These are phyloP conservation scores for Aleiodes leptofemur DNA, from an alignment of 2,888 invertebrate genomes.

Conservation along the genomic window DNA sequence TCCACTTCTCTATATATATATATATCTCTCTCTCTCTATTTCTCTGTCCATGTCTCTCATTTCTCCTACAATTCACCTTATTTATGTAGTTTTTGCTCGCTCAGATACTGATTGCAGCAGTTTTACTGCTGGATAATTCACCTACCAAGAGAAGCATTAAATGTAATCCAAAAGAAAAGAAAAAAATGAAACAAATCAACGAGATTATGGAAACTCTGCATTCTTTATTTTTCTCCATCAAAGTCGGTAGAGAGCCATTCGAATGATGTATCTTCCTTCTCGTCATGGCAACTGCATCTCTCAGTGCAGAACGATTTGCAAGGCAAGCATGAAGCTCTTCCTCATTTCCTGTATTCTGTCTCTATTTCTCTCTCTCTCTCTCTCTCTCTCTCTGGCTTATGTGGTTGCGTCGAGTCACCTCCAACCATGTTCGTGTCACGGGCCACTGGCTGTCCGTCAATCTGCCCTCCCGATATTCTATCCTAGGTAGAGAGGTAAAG, in stretches of 20 bases:
- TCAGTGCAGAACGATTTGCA: slow-evolving; percentile 44
- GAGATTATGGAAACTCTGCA: no score
- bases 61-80: background rate
- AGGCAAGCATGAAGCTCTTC: slow-evolving; percentile 47
- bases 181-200: background rate
- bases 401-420: slow-evolving; percentile 42
- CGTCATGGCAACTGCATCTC: slow-evolving; percentile 38
- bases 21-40: no score
- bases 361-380: no score
- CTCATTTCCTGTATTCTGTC: no score
- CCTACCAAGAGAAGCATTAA: background rate
- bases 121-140: slow-evolving; percentile 1
- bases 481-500: slow-evolving; percentile 12
- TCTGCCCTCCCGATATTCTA: slow-evolving; percentile 58
- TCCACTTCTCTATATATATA: no score
- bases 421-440: slow-evolving; percentile 60
- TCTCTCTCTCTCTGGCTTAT: background rate
- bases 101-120: background rate
- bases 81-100: background rate
- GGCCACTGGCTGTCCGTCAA: slow-evolving; percentile 71
- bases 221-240: no score
- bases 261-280: background rate
- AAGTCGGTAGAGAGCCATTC: background rate
- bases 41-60: background rate
- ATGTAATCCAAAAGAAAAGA: background rate